Evolutionary conservation across 2,888 invertebrate genomes (phyloP).

Genomic region (Cataglyphis altisquamis): DNA sequence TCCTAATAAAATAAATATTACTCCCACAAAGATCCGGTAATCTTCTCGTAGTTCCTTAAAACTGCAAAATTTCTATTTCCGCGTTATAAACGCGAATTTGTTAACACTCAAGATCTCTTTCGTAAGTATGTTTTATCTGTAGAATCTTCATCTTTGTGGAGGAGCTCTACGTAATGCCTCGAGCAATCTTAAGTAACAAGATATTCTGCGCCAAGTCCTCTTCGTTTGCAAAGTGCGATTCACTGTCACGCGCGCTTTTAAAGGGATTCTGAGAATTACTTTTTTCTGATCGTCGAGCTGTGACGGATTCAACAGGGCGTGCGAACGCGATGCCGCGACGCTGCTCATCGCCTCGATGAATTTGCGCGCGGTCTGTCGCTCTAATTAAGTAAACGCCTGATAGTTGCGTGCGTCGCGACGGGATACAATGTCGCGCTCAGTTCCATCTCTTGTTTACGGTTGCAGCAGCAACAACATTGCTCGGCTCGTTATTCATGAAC

Average conservation of each 20-base stretch:
- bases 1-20: too few relatives aligned
- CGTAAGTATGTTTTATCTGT: too few relatives aligned
- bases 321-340: neutral
- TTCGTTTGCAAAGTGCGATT: neutral
- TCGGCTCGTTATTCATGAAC: conserved; percentile 12
- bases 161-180: too few relatives aligned
- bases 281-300: conserved; percentile 3
- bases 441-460: conserved; percentile 62
- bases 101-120: too few relatives aligned
- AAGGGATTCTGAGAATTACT: conserved; percentile 14
- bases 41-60: too few relatives aligned
- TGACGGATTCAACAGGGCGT: conserved; percentile 12
- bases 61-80: too few relatives aligned
- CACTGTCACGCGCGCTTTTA: neutral
- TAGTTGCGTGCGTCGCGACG: conserved; percentile 68
- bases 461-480: neutral
- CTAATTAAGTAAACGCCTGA: conserved; percentile 82
- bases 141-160: too few relatives aligned
- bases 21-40: too few relatives aligned
- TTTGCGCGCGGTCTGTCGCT: conserved; percentile 53
- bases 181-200: neutral
- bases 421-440: conserved; percentile 75
- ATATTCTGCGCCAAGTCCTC: neutral
- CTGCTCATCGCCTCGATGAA: conserved; percentile 15
- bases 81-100: too few relatives aligned